Evolutionary conservation across 2,113 vertebrate genomes (phyloP), one percentile per base, ranked within the genome.

Genomic region (Anhinga rufa): DNA sequence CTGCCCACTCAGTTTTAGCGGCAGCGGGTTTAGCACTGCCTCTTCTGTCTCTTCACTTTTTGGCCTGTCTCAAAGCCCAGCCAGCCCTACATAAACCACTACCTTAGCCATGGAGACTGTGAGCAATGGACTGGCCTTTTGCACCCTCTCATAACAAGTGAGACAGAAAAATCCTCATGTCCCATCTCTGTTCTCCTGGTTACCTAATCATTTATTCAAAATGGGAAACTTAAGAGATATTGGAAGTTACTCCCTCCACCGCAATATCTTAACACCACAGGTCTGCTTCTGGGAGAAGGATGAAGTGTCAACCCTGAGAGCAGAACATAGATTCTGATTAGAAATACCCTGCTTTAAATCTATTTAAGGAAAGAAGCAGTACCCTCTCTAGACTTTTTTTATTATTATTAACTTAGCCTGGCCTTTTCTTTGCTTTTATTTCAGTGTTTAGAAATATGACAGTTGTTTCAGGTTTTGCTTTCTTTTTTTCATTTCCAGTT

Each of bases 1-100:
- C 48, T 13, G 3, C 1, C 10, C 0, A 1, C 25, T 49, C 64
- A 7, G 26, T 16, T 34, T 7, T 19, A 46, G 40, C 0, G 14
- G 38, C 49, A 42, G 54, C 1, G 11, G 54, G 36, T 38, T 71
- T 3, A 46, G 31, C 17, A 2, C 36, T 31, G 25, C 4, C 34
- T 18, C 24, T 42, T 38, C 62, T 57, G 26, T 1, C n/a, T 20
- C 40, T 14, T 31, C 25, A 19, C 14, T 40, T 46, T 40, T 24
- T 22, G 61, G 31, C 7, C 17, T 32, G 36, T 34, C 42, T n/a
- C 71, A 82, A 32, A 92, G 12, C 12, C 40, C 65, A 9, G 18
- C 16, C 74, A 51, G 0, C 34, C 34, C 52, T 6, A 42, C 3
- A 13, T 2, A 44, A 46, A 48, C 1, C 48, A n/a, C 17, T 3